Conservation (phyloP, 2,113 vertebrate species). For the Pelecanoides urinatrix region DNA sequence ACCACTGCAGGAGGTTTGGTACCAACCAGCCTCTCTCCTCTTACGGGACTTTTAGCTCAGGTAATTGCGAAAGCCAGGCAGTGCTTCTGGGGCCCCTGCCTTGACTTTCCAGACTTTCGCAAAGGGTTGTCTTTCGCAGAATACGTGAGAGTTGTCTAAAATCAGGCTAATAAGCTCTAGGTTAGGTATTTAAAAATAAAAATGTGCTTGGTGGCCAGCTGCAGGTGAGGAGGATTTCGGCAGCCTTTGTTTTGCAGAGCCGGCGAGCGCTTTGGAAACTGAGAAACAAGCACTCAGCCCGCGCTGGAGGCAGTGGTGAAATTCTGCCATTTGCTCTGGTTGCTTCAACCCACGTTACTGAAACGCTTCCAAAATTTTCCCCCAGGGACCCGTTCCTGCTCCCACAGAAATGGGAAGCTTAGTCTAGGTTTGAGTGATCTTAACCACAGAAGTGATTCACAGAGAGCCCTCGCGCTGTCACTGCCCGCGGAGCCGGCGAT, state of each 20-base stretch:
- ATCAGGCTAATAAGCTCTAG: neutral
- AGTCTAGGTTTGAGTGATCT: neutral
- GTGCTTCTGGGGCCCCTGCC: neutral
- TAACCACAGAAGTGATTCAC: neutral
- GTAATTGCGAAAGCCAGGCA: neutral
- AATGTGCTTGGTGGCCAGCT: neutral
- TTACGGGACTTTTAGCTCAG: neutral
- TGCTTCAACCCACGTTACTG: neutral
- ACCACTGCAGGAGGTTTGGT: neutral
- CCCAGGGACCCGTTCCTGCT: neutral
- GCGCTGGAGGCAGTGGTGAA: neutral
- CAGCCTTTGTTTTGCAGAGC: neutral
- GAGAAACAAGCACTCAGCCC: neutral
- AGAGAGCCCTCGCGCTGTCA: neutral
- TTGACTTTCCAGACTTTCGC: neutral
- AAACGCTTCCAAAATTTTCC: neutral
- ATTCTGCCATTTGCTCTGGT: neutral
- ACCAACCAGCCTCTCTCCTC: neutral
- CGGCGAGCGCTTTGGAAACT: neutral
- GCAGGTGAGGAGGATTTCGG: neutral
- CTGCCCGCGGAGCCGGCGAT: neutral
- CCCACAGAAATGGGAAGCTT: slow-evolving; percentile 3
- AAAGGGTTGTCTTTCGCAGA: neutral
- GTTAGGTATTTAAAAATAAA: neutral
- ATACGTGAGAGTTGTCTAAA: neutral